Percentiles rank a stretch among this genome's conserved stretches.
These are phyloP conservation scores for Petaurus breviceps DNA, from an alignment of 2,113 vertebrate species.

Conservation along the genomic window DNA sequence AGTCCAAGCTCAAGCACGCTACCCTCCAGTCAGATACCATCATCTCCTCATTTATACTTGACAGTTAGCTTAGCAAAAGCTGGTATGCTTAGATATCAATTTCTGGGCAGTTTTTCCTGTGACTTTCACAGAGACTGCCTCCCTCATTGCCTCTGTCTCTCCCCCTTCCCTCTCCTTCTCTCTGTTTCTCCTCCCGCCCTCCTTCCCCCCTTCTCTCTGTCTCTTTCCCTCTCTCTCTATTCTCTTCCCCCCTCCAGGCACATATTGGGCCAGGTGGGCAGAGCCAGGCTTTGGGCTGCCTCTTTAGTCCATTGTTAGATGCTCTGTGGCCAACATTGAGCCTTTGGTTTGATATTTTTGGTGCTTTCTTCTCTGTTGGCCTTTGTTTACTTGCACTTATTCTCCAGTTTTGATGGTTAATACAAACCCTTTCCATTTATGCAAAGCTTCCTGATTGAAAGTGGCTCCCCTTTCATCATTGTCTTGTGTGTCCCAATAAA, in stretches of 20 bases:
- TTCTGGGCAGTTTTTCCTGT: not conserved
- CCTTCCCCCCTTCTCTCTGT: no score
- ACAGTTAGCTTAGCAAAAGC: not conserved
- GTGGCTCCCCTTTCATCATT: no score
- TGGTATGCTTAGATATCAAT: no score
- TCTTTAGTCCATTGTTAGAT: not conserved
- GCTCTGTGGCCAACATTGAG: not conserved
- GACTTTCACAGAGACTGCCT: not conserved
- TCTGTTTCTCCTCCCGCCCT: no score
- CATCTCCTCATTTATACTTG: not conserved
- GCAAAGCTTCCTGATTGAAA: not conserved
- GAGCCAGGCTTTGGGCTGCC: no score
- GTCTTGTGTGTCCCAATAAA: no score
- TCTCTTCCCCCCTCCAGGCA: not conserved
- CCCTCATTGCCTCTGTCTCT: no score
- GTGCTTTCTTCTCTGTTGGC: not conserved
- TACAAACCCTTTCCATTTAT: not conserved
- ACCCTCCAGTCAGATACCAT: not conserved
- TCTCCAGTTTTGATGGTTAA: not conserved
- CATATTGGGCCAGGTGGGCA: no score
- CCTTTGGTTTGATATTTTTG: not conserved
- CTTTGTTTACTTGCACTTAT: not conserved
- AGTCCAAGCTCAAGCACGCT: not conserved
- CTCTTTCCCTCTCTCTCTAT: no score
- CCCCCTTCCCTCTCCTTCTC: no score